Evolutionary conservation across 2,797 vertebrate species (phyloP), one percentile per base, ranked within the genome.

Genomic region (Poliocrania exsul): DNA sequence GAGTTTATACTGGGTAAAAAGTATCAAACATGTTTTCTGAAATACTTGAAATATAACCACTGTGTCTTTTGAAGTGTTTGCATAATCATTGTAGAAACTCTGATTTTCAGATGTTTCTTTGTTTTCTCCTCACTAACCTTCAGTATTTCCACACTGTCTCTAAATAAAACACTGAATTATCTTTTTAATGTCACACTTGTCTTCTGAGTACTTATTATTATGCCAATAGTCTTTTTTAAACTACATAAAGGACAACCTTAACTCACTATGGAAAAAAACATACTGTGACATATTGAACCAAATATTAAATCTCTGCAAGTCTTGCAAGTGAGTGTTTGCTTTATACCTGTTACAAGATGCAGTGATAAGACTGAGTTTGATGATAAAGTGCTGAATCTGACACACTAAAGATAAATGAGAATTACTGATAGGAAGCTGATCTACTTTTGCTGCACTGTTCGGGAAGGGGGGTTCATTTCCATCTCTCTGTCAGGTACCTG

Each of bases 381-480:
- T 12, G 90, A 97, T 96, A 97, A 97, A 91, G 87, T 44, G 24
- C 70, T 72, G 77, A 67, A 82, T 96, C 86, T 97, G 95, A 97
- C 96, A 93, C 71, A 82, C 69, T 95, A 95, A 97, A 95, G 96
- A 97, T 96, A 97, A 97, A 97, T 89, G 86, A 96, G 88, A 97
- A 96, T 96, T 96, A 81, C 89, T 91, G 92, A 97, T 93, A 93
- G 92, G 93, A 94, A 95, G 90, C 93, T 97, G 95, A 44, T 95
- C 92, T 53, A 65, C 67, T 95, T 97, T 85, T 92, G 47, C 96
- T 97, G 90, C 88, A 57, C 87, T 93, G 44, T 83, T 51, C 86
- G 47, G 38, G n/a, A 67, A 70, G 46, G 71, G 86, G 42, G 49
- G 65, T 85, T 65, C 79, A 95, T 92, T 86, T 93, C 79, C 91